Base-by-base conservation (phyloP, 2,888 invertebrate genomes). In the Liodrosophila aerea region DNA sequence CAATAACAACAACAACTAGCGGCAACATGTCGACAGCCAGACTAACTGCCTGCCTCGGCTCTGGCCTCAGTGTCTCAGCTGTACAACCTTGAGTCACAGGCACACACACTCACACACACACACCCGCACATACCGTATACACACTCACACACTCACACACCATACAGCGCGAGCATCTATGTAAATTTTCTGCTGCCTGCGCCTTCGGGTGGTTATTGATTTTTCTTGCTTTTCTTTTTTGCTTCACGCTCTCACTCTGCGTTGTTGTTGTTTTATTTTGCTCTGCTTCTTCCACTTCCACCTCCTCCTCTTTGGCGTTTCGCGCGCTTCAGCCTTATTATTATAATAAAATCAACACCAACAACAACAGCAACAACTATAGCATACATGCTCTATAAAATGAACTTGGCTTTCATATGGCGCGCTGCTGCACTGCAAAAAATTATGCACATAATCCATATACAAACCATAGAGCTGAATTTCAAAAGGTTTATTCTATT, bases 151-250 rank as follows among this genome's bases (percentile, higher is more conserved):
- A 40, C 30, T 50, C 33, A 29, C 31, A 51, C 12, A 7, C 12
- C 22, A 31, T 34, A 27, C 36, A 31, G 11, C 13, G 41, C 51
- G 29, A 9, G 16, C 30, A 1, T 43, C 27, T 58, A 63, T 57
- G 58, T 50, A 62, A 51, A 45, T 59, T 46, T 22, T 43, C 22
- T 41, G 13, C 37, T 39, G 46, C 51, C 30, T 27, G 51, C 54
- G 62, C 66, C 65, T 75, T 71, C 44, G 81, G 73, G 73, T 80
- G 64, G 81, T 73, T 86, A 86, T 86, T 78, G 86, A 78, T 78
- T 84, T 80, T 80, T 70, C 50, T 60, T 73, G 50, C 60, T 63
- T 71, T 47, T 64, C 36, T 34, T 50, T 39, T 39, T 60, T 41
- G 15, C 16, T 30, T 1, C 22, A 27, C 11, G 22, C 40, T 44